These are phyloP conservation scores for Leptinotarsa haldemani DNA, from an alignment of 2,888 invertebrate species.

Conservation along the genomic window DNA sequence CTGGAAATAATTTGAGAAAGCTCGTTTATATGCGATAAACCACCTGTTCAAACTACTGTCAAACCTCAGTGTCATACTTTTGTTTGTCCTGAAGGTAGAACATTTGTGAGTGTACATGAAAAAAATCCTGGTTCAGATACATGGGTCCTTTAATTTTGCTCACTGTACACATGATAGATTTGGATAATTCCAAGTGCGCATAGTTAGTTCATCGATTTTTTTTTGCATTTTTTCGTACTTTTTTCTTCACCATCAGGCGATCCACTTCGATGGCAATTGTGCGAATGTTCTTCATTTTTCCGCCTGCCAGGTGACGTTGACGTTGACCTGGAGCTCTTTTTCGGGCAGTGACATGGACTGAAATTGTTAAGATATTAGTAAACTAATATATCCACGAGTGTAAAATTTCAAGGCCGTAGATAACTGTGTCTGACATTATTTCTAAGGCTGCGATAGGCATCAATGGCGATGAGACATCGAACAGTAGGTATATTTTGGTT, in stretches of 20 bases:
- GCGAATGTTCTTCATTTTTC: background rate
- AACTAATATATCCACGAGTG: too few relatives aligned
- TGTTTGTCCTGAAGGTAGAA: background rate
- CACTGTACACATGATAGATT: background rate
- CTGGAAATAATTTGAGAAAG: background rate
- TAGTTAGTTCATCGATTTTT: background rate
- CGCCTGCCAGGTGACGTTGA: background rate
- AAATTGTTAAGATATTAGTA: background rate
- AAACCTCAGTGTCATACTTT: background rate
- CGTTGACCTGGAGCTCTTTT: background rate
- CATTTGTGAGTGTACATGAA: background rate
- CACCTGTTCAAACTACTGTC: background rate
- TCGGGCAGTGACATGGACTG: background rate
- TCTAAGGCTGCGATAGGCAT: too few relatives aligned
- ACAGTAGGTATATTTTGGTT: too few relatives aligned
- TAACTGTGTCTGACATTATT: too few relatives aligned
- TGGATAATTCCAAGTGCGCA: background rate
- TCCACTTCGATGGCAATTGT: background rate
- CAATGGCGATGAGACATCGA: too few relatives aligned
- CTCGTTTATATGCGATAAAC: background rate
- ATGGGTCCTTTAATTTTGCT: conserved; percentile 4
- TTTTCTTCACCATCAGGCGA: background rate
- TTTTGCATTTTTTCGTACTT: background rate
- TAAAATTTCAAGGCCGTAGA: too few relatives aligned
- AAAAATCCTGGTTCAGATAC: conserved; percentile 3